Evolutionary conservation across 2,888 invertebrate species (phyloP).

Genomic region (Drosophila eohydei): DNA sequence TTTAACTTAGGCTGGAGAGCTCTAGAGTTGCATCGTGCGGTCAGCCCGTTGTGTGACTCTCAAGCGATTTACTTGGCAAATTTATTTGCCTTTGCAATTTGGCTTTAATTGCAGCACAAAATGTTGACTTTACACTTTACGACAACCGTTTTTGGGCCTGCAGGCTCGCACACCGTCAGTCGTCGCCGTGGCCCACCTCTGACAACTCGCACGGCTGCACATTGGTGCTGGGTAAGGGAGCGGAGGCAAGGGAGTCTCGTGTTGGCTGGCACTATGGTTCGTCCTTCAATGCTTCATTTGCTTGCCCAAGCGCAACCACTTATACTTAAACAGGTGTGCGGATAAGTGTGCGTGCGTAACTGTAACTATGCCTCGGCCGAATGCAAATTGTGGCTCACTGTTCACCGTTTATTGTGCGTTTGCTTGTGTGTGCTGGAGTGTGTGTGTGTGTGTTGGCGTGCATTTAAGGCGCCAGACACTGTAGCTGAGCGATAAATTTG

Average conservation of each 20-base stretch:
- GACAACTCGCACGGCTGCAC: constrained; percentile 36
- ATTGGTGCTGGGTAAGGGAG: constrained; percentile 9
- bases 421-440: background rate
- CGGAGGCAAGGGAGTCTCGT: constrained; percentile 2
- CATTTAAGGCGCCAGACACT: constrained; percentile 40
- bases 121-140: constrained; percentile 75
- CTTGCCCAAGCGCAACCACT: constrained; percentile 61
- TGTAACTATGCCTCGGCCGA: constrained; percentile 60
- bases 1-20: constrained; percentile 1
- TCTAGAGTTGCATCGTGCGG: background rate
- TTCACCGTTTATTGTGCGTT: constrained; percentile 28
- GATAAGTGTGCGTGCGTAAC: constrained; percentile 46
- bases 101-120: constrained; percentile 74
- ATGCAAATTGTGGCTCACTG: constrained; percentile 64
- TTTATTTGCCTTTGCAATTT: constrained; percentile 69
- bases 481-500: constrained; percentile 64
- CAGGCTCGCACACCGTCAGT: constrained; percentile 23
- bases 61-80: constrained; percentile 62
- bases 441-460: constrained; percentile 9
- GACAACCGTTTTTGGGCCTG: constrained; percentile 55
- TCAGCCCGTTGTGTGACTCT: constrained; percentile 50
- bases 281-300: constrained; percentile 53
- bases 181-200: too few relatives aligned
- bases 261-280: constrained; percentile 9
- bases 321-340: constrained; percentile 50